A percentile compares a stretch with the other conserved stretches of the same genome.
Evolutionary conservation across 2,113 vertebrate species (phyloP).

Genomic region (Puffinus mauretanicus): DNA sequence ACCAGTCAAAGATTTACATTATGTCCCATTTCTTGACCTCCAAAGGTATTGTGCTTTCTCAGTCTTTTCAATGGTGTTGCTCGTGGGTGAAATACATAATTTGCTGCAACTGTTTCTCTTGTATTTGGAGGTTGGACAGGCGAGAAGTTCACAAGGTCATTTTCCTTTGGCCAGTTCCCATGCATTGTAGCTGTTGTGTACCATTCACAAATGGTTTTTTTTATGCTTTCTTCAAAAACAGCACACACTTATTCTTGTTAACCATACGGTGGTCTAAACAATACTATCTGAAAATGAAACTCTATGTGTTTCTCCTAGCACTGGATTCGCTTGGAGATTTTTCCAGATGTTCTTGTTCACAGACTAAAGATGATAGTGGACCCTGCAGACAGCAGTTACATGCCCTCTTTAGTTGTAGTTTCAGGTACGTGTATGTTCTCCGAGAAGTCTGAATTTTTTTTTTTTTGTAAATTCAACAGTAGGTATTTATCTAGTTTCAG

Average conservation of each 20-base stretch:
- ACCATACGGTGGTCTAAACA: accelerated
- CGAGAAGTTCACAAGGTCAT: background rate
- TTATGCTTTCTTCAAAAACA: background rate
- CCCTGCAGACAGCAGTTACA: constrained; percentile 98
- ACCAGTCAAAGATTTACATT: background rate
- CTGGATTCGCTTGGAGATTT: constrained; percentile 97
- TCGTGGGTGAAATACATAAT: background rate
- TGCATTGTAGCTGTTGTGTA: background rate
- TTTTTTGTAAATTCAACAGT: background rate
- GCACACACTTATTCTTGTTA: background rate
- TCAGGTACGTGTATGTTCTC: constrained; percentile 79
- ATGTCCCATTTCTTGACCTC: background rate
- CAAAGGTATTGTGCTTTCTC: background rate
- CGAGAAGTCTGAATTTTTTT: background rate
- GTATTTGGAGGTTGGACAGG: background rate
- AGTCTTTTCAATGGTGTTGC: background rate
- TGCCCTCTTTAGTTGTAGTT: constrained; percentile 96
- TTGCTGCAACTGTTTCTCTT: background rate
- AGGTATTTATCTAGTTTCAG: background rate
- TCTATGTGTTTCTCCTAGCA: constrained; percentile 76
- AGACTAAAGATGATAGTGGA: constrained; percentile 94
- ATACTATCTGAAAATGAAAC: background rate
- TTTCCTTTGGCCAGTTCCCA: background rate
- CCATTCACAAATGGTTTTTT: background rate
- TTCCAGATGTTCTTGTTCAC: constrained; percentile 94